Base-by-base conservation (phyloP, 2,797 vertebrate genomes). In the Sebastes ruberrimus region DNA sequence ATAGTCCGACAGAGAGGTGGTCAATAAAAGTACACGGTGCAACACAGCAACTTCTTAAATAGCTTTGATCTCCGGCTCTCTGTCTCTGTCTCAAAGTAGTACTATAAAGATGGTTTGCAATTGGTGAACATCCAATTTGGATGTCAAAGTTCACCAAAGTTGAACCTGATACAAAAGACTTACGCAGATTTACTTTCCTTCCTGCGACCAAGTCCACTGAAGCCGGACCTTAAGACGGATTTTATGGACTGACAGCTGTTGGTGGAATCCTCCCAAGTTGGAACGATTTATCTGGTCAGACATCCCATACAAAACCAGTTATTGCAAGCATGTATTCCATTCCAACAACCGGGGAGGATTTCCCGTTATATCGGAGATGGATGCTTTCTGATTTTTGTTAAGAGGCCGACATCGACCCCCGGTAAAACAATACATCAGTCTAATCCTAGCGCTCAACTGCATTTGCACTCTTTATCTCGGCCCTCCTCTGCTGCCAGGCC, bases 381-480 rank as follows among this genome's bases (percentile, higher is more conserved):
- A 74, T 73, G 77, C 70, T 80, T 78, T 85, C 72, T 56, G 78
- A 65, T 83, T 63, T 74, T 63, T 63, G 68, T 68, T 42, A 66
- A 70, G 71, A 71, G 68, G 33, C 71, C 5, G 38, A 57, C 68
- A 82, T 86, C 42, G 65, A 84, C 78, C 85, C 52, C 68, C 52
- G 14, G 76, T 73, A 61, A 89, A 90, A 92, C 89, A 87, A 92
- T 78, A 38, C 68, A 72, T 71, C 69, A 68, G 76, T 90, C 82
- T 88, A 88, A 93, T 90, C 85, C 91, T 10, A 1, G 72, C 1
- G 61, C 88, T 93, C 83, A 78, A 68, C 84, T 88, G 89, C 69
- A 80, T 91, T 89, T 90, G 83, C 88, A 66, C 82, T 83, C 74
- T 92, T 91, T 88, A 91, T 92, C 90, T 87, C 4, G 3, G 76